Percentiles rank a stretch among this genome's conserved stretches.
These are phyloP conservation scores for Lordiphosa mommai DNA, from an alignment of 1,140 invertebrate genomes.

Conservation along the genomic window DNA sequence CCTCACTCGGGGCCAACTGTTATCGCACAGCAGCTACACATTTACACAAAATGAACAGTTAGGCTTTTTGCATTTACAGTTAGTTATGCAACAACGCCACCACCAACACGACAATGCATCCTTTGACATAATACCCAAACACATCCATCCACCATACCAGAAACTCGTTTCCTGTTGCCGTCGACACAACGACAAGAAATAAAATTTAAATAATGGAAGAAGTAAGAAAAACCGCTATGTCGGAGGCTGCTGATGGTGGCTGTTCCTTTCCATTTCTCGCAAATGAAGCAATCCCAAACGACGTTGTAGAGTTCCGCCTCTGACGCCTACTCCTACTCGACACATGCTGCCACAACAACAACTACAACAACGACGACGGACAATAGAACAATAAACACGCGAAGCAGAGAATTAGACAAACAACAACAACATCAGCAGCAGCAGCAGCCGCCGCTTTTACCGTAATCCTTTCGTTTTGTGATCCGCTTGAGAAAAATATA, in stretches of 20 bases:
- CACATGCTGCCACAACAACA: slow-evolving; percentile 11
- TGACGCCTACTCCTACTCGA: slow-evolving; percentile 6
- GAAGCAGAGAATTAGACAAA: slow-evolving; percentile 5
- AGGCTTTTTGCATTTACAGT: slow-evolving; percentile 16
- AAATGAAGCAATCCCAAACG: background rate
- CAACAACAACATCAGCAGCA: slow-evolving; percentile 7
- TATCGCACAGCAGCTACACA: slow-evolving; percentile 20
- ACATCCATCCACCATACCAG: background rate
- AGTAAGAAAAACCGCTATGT: slow-evolving; percentile 15
- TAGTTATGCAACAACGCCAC: slow-evolving; percentile 14
- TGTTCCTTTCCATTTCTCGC: slow-evolving; percentile 16
- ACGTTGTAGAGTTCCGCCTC: slow-evolving; percentile 5
- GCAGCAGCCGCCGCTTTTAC: slow-evolving; percentile 19
- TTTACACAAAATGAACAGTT: slow-evolving; percentile 5
- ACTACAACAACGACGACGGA: slow-evolving; percentile 2
- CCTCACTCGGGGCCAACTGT: slow-evolving; percentile 64
- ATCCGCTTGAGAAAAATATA: slow-evolving; percentile 27
- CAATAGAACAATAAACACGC: slow-evolving; percentile 15
- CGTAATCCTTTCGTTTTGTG: slow-evolving; percentile 36
- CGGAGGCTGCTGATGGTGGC: slow-evolving; percentile 6
- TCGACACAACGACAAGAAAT: background rate
- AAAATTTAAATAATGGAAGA: slow-evolving; percentile 17
- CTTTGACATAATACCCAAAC: slow-evolving; percentile 16
- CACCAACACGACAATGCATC: slow-evolving; percentile 16
- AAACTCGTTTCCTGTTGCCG: slow-evolving; percentile 13